Conservation (phyloP, 2,888 invertebrate genomes). For the Harpalus rubripes region DNA sequence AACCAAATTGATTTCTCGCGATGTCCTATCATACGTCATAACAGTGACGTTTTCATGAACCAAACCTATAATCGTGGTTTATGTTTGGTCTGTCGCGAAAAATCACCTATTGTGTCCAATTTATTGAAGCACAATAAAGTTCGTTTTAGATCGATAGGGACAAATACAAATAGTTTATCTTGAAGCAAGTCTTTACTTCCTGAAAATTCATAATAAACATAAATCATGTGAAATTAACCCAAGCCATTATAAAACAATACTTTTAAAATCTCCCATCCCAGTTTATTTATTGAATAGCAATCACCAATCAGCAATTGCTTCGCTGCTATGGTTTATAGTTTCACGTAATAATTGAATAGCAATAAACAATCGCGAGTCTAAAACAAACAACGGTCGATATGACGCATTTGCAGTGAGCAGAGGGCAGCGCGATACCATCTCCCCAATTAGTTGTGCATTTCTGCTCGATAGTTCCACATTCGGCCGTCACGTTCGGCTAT, state of each 20-base stretch:
- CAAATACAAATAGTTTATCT: no score
- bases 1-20: no score
- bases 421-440: conserved; percentile 36
- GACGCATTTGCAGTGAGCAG: conserved; percentile 35
- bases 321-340: neutral
- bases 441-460: conserved; percentile 47
- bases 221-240: neutral
- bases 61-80: no score
- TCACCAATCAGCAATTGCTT: conserved; percentile 2
- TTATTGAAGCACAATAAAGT: no score
- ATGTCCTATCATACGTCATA: no score
- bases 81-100: no score
- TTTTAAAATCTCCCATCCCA: neutral
- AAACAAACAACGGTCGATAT: conserved; percentile 50
- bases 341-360: conserved; percentile 55
- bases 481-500: conserved; percentile 60
- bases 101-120: no score
- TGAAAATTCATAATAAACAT: neutral
- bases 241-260: neutral
- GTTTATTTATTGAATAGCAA: neutral
- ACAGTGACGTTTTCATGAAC: no score
- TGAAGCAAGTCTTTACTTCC: neutral
- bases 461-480: conserved; percentile 40
- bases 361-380: conserved; percentile 49
- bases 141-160: no score